A percentile compares a stretch with the other conserved stretches of the same genome.
Conservation (phyloP, 2,888 invertebrate genomes). For the Scaptomyza caliginosa region DNA sequence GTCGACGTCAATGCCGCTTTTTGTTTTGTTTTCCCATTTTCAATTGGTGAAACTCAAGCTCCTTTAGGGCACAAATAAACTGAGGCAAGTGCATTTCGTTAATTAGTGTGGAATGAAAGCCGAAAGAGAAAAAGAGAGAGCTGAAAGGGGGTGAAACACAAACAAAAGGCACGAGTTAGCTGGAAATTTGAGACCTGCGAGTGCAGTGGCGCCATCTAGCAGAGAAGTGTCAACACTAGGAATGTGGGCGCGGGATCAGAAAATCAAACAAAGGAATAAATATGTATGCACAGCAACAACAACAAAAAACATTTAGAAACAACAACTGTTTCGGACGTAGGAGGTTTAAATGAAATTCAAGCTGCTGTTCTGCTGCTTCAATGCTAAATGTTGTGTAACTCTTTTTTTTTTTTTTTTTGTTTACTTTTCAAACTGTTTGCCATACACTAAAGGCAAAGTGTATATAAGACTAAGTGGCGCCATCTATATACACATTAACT, state of each 20-base stretch:
- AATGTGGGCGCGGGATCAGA: conserved; percentile 1
- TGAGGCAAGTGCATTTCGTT: conserved; percentile 75
- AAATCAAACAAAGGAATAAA: conserved; percentile 5
- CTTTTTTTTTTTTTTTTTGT: neutral
- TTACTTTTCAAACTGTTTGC: too few relatives aligned
- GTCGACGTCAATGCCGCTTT: conserved; percentile 47
- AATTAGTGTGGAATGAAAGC: conserved; percentile 64
- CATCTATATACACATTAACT: neutral
- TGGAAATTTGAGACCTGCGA: conserved; percentile 51
- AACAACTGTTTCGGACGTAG: neutral
- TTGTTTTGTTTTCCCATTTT: conserved; percentile 38
- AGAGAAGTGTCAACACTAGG: neutral
- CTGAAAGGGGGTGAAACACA: conserved; percentile 25
- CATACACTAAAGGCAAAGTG: neutral
- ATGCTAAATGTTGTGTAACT: conserved; percentile 5
- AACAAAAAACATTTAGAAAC: too few relatives aligned
- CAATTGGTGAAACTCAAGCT: conserved; percentile 50
- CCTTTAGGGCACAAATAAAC: conserved; percentile 2
- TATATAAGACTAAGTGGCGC: neutral
- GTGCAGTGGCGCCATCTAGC: conserved; percentile 44
- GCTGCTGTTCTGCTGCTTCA: conserved; percentile 1
- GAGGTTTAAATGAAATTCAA: conserved; percentile 23
- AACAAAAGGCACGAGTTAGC: conserved; percentile 40
- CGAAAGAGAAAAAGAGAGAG: neutral
- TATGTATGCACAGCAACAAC: neutral